phyloP scores from a whole-genome alignment of 2,797 vertebrate genomes.

The Lagodon rhomboides region DNA sequence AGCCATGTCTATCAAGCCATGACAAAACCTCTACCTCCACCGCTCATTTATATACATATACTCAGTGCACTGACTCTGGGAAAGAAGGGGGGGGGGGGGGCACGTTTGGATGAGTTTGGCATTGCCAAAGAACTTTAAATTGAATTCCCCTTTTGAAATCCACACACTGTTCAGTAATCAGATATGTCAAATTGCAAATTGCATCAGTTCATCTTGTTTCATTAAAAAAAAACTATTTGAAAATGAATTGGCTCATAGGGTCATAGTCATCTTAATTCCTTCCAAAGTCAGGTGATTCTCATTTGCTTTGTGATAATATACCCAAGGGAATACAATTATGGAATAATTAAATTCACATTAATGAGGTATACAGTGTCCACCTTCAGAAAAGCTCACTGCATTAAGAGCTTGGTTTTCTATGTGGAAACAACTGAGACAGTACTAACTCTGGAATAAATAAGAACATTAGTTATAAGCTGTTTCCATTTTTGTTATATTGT shows the following conservation, averaged over 20 bases:
- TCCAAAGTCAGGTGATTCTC: constrained; percentile 47
- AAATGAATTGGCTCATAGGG: constrained; percentile 50
- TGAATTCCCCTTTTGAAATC: constrained; percentile 39
- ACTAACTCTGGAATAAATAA: constrained; percentile 31
- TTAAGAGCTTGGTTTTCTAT: constrained; percentile 2
- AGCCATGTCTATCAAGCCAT: constrained; percentile 78
- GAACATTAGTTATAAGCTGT: neutral
- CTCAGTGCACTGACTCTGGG: constrained; percentile 13
- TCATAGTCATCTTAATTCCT: constrained; percentile 40
- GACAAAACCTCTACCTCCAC: constrained; percentile 61
- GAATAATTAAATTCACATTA: constrained; percentile 60
- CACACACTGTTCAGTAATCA: constrained; percentile 30
- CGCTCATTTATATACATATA: constrained; percentile 19
- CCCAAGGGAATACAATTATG: constrained; percentile 54
- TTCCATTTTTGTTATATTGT: constrained; percentile 8
- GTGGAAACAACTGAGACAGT: constrained; percentile 16
- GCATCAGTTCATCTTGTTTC: constrained; percentile 51
- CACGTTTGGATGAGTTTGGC: constrained; percentile 53
- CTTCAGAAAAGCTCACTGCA: constrained; percentile 10
- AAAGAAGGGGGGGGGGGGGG: neutral
- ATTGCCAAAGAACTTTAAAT: constrained; percentile 54
- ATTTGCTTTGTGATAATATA: constrained; percentile 58
- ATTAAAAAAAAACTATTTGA: constrained; percentile 41
- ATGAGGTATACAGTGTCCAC: constrained; percentile 44
- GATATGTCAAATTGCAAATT: constrained; percentile 42